These are phyloP conservation scores for Leucozona laternaria DNA, from an alignment of 2,888 invertebrate genomes.

Conservation along the genomic window DNA sequence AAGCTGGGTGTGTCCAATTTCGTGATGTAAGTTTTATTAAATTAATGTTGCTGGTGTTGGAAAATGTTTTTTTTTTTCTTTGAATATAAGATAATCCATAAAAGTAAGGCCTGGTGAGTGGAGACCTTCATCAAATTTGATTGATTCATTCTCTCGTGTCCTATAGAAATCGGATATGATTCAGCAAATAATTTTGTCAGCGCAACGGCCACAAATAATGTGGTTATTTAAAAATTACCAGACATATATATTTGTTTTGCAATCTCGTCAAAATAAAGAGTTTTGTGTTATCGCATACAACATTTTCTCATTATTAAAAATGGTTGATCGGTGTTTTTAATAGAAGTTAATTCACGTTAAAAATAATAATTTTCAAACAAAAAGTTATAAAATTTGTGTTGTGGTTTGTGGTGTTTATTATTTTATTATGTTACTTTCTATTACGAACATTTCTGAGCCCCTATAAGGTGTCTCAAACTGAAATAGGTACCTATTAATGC, in stretches of 20 bases:
- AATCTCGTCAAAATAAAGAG: no score
- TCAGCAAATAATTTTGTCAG: background rate
- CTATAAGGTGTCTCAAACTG: no score
- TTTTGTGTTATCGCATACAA: background rate
- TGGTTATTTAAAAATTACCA: background rate
- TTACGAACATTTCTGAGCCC: no score
- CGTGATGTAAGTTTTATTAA: slow-evolving; percentile 91
- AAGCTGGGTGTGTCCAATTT: slow-evolving; percentile 97
- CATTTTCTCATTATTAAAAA: no score
- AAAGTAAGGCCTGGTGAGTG: background rate
- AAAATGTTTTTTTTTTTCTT: background rate
- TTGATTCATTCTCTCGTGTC: background rate
- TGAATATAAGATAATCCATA: background rate
- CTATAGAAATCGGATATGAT: background rate
- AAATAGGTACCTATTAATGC: no score
- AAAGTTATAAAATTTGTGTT: no score
- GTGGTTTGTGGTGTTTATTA: no score
- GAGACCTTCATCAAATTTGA: background rate
- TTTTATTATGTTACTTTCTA: no score
- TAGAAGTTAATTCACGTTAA: no score
- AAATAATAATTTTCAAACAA: no score
- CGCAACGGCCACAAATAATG: background rate
- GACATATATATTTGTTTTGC: no score
- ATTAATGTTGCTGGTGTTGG: slow-evolving; percentile 7
- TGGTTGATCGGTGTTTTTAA: no score